Conservation (phyloP, 2,113 vertebrate genomes). For the Phylloscopus whistleri region DNA sequence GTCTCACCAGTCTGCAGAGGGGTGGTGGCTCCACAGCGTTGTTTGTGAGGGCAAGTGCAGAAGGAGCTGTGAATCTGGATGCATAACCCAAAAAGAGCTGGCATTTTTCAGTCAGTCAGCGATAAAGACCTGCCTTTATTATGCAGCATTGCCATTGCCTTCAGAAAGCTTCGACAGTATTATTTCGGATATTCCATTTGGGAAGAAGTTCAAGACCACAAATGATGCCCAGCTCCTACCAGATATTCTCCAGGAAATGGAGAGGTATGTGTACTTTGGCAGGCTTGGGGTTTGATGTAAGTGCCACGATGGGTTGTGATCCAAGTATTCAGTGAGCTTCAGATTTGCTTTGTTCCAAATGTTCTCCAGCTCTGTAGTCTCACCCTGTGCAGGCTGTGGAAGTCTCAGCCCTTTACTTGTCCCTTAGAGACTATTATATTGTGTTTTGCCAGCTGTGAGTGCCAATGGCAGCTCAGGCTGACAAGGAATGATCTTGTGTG, state of each 20-base stretch:
- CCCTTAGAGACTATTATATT: neutral
- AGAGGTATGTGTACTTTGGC: conserved; percentile 74
- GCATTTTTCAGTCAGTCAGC: fast-evolving
- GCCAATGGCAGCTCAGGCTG: neutral
- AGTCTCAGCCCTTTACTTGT: neutral
- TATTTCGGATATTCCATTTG: conserved; percentile 91
- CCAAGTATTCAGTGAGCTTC: neutral
- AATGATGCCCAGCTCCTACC: conserved; percentile 73
- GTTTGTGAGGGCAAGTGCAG: neutral
- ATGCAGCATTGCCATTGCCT: conserved; percentile 79
- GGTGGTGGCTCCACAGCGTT: neutral
- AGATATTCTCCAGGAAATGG: conserved; percentile 83
- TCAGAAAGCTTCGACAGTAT: conserved; percentile 79
- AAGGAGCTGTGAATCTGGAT: neutral
- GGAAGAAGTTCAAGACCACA: conserved; percentile 86
- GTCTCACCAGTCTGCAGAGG: neutral
- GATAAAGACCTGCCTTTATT: neutral
- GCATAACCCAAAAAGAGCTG: neutral
- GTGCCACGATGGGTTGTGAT: neutral
- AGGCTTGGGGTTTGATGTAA: neutral
- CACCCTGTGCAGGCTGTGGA: neutral
- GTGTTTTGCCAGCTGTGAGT: neutral
- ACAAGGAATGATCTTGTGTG: neutral
- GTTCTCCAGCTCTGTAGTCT: neutral
- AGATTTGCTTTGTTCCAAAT: neutral